Evolutionary conservation across 2,113 vertebrate species (phyloP), one percentile per base, ranked within the genome.

Genomic region (Cettia cetti): DNA sequence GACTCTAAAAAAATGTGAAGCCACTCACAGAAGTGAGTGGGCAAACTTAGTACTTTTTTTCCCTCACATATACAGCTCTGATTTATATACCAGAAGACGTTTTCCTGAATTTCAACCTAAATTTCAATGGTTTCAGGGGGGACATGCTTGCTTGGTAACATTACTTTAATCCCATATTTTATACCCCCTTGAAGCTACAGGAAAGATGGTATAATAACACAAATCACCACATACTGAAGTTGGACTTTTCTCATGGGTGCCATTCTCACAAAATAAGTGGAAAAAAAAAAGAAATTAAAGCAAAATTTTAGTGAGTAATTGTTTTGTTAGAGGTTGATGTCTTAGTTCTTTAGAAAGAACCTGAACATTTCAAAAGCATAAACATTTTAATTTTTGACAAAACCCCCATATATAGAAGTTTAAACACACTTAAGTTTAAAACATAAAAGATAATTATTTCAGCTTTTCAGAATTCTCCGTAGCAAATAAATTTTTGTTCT

Each of bases 381-480:
- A 75, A 50, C 4, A 26, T 87, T 53, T 57, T n/a, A 8, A 16
- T 59, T 93, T 91, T 56, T 42, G 4, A 49, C 7, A 44, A 63
- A 13, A 1, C 0, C 3, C 28, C 16, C 5, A 9, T n/a, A 28
- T 21, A n/a, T 15, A 2, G 24, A 57, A 7, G 5, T 82, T 81
- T 44, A 77, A 72, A 66, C 19, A 23, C 13, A 42, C 27, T 57
- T 53, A 12, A 31, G 40, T 72, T 56, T 61, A 39, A 80, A 63
- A 65, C 1, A 2, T 47, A 8, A 49, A 83, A 61, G 15, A 47
- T 3, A 76, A 37, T 47, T 12, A 26, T 70, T 77, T 17, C 16
- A 11, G 19, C 30, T 33, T 83, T 74, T 21, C 5, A 42, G 60
- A 79, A 10, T 69, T 76, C 19, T 65, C 63, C 42, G 15, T 12